Percentiles rank a stretch among this genome's conserved stretches.
phyloP scores from a whole-genome alignment of 2,113 vertebrate species.

The Phrynosoma blainvillii region DNA sequence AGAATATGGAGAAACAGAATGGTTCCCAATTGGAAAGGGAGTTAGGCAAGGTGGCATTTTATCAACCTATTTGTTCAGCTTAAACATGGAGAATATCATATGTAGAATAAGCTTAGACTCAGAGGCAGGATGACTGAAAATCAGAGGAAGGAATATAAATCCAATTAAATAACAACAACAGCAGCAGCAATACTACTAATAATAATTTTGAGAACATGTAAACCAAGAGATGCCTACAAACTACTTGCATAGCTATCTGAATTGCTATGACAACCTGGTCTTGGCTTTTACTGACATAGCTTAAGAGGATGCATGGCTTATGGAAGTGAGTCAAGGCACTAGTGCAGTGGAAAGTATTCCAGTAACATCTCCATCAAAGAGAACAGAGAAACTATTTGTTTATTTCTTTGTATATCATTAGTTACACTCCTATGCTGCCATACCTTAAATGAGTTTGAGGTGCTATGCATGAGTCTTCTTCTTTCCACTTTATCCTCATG shows the following conservation, averaged over 20 bases:
- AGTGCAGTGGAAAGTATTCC: not conserved
- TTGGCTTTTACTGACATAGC: not conserved
- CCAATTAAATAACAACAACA: not conserved
- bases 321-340: not conserved
- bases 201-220: not conserved
- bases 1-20: too few relatives aligned
- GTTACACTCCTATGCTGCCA: too few relatives aligned
- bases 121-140: not conserved
- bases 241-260: not conserved
- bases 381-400: not conserved
- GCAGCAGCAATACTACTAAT: not conserved
- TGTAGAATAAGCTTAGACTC: too few relatives aligned
- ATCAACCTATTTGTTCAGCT: too few relatives aligned
- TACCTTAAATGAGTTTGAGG: too few relatives aligned
- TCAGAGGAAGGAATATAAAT: not conserved
- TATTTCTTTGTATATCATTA: too few relatives aligned
- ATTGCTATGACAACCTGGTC: not conserved
- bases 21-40: too few relatives aligned
- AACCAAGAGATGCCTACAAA: not conserved
- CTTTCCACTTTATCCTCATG: too few relatives aligned
- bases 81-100: too few relatives aligned
- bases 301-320: not conserved
- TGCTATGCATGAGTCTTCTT: too few relatives aligned
- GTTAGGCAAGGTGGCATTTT: too few relatives aligned
- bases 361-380: not conserved